These are phyloP conservation scores for Oreochromis grahami DNA, from an alignment of 2,797 vertebrate species.

Conservation along the genomic window DNA sequence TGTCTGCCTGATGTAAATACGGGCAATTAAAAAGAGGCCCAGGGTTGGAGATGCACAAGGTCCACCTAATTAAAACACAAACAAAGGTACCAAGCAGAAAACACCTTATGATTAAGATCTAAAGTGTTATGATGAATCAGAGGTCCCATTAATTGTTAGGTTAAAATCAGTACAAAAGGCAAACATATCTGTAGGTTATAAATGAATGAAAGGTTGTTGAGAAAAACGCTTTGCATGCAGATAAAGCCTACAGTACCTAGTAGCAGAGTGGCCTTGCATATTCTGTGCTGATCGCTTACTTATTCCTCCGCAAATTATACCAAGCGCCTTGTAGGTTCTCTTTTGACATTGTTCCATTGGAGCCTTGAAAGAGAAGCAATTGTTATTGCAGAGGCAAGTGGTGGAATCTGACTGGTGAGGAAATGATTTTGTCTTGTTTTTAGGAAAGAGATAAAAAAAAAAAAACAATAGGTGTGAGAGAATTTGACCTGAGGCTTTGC, in stretches of 20 bases:
- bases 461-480: constrained; percentile 58
- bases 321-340: constrained; percentile 34
- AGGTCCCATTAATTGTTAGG: constrained; percentile 87
- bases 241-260: constrained; percentile 50
- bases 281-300: constrained; percentile 35
- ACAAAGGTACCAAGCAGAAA: constrained; percentile 90
- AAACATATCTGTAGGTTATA: constrained; percentile 79
- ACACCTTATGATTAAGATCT: constrained; percentile 91
- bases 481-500: constrained; percentile 44
- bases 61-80: constrained; percentile 97
- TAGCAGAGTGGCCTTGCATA: constrained; percentile 65
- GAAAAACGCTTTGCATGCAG: constrained; percentile 61
- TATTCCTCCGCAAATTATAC: constrained; percentile 45
- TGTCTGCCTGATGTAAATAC: constrained; percentile 93
- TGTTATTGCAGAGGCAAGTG: constrained; percentile 19
- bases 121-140: constrained; percentile 92
- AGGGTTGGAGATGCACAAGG: constrained; percentile 88
- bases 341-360: constrained; percentile 42
- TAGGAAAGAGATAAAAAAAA: constrained; percentile 18
- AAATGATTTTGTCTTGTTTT: constrained; percentile 13
- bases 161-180: constrained; percentile 87
- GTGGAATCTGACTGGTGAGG: constrained; percentile 23
- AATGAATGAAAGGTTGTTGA: constrained; percentile 71
- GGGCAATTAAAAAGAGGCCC: constrained; percentile 93
- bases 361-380: constrained; percentile 41